Evolutionary conservation across 2,888 invertebrate species (phyloP).

Genomic region (Vanessa cardui): DNA sequence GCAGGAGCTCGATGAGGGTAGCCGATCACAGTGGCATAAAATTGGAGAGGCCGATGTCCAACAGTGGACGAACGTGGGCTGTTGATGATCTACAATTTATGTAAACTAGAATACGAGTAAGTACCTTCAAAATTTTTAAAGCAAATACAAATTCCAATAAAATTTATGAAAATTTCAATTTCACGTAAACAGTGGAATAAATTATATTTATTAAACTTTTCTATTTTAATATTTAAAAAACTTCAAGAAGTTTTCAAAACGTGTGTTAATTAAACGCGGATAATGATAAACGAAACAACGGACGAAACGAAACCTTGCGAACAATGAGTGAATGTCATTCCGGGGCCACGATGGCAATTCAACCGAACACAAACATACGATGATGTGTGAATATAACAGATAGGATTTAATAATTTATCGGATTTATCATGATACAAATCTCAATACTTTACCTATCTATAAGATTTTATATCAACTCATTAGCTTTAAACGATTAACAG

Average conservation of each 20-base stretch:
- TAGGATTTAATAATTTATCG: constrained; percentile 21
- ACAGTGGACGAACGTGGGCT: no score
- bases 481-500: background rate
- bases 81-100: no score
- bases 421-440: constrained; percentile 13
- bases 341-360: constrained; percentile 50
- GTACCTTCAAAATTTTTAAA: no score
- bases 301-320: constrained; percentile 39
- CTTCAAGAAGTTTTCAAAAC: background rate
- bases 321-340: constrained; percentile 61
- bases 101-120: no score
- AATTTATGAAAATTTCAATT: no score
- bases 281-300: constrained; percentile 2
- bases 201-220: background rate
- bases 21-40: no score
- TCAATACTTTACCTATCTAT: constrained; percentile 7
- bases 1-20: no score
- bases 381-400: constrained; percentile 24
- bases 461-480: constrained; percentile 6
- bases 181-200: no score
- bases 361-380: constrained; percentile 11
- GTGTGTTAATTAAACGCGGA: background rate
- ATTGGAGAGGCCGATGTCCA: no score
- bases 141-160: no score
- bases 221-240: background rate